phyloP scores from a whole-genome alignment of 2,797 vertebrate genomes.

The Eospalax fontanierii region DNA sequence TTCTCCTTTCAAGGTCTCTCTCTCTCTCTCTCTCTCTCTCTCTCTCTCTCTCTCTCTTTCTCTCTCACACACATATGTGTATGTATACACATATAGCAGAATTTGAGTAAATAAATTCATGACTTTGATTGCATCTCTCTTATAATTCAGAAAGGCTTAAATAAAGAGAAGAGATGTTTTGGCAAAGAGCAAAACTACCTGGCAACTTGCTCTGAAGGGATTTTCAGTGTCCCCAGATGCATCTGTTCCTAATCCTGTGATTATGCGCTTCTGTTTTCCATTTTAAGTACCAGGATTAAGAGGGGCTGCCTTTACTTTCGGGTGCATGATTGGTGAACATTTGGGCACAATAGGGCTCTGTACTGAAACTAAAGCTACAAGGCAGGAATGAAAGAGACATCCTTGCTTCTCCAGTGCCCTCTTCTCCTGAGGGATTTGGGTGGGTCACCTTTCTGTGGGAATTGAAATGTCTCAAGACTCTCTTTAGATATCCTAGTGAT shows the following conservation, averaged over 20 bases:
- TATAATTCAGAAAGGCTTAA: conserved; percentile 64
- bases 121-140: conserved; percentile 69
- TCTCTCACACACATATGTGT: neutral
- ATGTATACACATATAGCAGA: neutral
- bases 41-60: too few relatives aligned
- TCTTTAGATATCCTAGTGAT: neutral
- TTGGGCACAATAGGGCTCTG: neutral
- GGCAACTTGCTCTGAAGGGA: conserved; percentile 43
- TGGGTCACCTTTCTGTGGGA: neutral
- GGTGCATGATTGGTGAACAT: neutral
- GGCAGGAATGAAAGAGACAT: neutral
- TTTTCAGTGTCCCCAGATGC: conserved; percentile 41
- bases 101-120: conserved; percentile 35
- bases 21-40: neutral
- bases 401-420: neutral
- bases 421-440: neutral
- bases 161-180: conserved; percentile 63
- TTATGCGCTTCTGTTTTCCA: conserved; percentile 27
- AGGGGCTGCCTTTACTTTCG: neutral
- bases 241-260: conserved; percentile 47
- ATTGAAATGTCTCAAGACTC: neutral
- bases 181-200: conserved; percentile 57
- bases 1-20: neutral
- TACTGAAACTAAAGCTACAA: neutral
- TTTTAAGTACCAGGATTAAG: conserved; percentile 22